phyloP scores from a whole-genome alignment of 35 echinoderm and acorn worm genomes.

The Nesometra sesokonis region DNA sequence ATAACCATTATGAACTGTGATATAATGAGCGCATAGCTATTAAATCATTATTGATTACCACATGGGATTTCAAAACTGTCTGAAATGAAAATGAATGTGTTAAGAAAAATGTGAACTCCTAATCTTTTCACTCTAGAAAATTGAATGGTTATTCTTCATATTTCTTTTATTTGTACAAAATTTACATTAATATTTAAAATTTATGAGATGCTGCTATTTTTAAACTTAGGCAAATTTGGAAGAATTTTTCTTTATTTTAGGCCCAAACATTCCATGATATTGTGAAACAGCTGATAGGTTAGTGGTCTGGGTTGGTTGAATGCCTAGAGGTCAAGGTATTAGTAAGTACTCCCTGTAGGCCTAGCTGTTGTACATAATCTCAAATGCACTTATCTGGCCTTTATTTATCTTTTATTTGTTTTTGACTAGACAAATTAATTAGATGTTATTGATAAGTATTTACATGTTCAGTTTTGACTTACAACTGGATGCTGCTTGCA shows the following conservation, averaged over 20 bases:
- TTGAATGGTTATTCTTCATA: too few species aligned
- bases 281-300: background rate
- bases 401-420: background rate
- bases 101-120: background rate
- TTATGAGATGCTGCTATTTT: too few species aligned
- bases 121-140: too few species aligned
- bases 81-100: background rate
- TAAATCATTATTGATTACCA: background rate
- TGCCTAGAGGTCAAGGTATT: background rate
- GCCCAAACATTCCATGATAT: background rate
- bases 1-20: background rate
- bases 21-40: background rate
- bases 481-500: too few species aligned
- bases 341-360: background rate
- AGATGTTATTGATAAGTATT: too few species aligned
- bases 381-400: background rate
- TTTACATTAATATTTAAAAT: too few species aligned
- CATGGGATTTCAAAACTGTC: background rate
- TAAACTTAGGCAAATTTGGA: too few species aligned
- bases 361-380: background rate
- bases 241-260: background rate
- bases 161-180: too few species aligned
- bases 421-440: background rate
- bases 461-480: too few species aligned
- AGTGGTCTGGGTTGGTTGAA: background rate